Conservation (phyloP, 2,888 invertebrate species). For the Melanostoma scalare region DNA sequence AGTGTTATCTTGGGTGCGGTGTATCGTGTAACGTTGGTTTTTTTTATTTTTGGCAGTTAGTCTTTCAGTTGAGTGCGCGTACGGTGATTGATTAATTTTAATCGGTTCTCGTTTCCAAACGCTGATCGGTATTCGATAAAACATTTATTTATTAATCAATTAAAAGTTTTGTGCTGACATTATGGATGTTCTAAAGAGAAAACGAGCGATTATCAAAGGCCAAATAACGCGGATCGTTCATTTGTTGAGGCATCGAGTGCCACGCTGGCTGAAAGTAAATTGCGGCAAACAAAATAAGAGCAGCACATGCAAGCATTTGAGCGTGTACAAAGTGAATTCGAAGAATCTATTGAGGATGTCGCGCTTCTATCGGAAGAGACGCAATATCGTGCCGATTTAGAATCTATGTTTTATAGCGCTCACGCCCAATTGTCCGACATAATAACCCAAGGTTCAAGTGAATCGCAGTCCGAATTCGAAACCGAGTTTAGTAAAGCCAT, state of each 20-base stretch:
- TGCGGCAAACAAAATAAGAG: slow-evolving; percentile 32
- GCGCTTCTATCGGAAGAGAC: background rate
- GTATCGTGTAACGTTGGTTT: too few relatives aligned
- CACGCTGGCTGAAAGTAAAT: slow-evolving; percentile 9
- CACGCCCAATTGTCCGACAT: slow-evolving; percentile 15
- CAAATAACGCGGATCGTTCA: slow-evolving; percentile 75
- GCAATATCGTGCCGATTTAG: slow-evolving; percentile 6
- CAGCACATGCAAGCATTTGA: slow-evolving; percentile 40
- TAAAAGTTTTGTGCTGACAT: background rate
- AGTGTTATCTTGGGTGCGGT: too few relatives aligned
- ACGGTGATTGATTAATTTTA: too few relatives aligned
- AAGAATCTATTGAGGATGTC: background rate
- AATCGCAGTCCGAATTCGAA: slow-evolving; percentile 11
- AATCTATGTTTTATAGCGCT: background rate
- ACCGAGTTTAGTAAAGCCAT: background rate
- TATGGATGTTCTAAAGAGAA: slow-evolving; percentile 7
- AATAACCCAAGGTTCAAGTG: background rate
- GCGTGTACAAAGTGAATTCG: slow-evolving; percentile 17
- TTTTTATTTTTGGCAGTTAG: too few relatives aligned
- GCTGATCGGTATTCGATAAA: background rate
- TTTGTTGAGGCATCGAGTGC: slow-evolving; percentile 14
- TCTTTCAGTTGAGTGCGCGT: too few relatives aligned
- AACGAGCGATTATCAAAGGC: slow-evolving; percentile 72
- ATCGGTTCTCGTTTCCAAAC: too few relatives aligned
- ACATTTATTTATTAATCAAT: background rate